Evolutionary conservation across 2,888 invertebrate genomes (phyloP).

Genomic region (Mimachlamys varia): DNA sequence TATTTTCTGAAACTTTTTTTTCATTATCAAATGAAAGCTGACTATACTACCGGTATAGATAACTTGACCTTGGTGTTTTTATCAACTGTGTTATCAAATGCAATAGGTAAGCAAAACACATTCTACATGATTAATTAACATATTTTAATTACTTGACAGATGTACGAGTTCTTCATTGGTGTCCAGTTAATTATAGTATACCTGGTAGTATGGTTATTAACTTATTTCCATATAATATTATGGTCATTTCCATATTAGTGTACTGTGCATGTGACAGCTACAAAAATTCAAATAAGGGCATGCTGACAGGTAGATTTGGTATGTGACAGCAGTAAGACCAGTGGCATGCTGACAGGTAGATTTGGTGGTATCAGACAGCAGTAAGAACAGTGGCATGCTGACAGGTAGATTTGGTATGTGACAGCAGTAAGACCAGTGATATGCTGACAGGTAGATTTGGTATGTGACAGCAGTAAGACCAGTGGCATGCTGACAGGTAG

Average conservation of each 20-base stretch:
- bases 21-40: too few species aligned
- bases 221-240: too few species aligned
- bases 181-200: slow-evolving; percentile 12
- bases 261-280: neutral
- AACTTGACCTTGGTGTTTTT: too few species aligned
- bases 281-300: neutral
- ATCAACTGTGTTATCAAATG: too few species aligned
- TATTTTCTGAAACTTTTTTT: too few species aligned
- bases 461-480: neutral
- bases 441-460: neutral
- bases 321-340: neutral
- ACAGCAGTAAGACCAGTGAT: neutral
- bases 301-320: neutral
- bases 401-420: neutral
- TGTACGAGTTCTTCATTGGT: neutral
- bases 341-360: neutral
- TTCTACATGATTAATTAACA: too few species aligned
- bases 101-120: too few species aligned
- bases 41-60: too few species aligned
- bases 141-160: too few species aligned
- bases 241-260: neutral
- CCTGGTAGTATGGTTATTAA: too few species aligned
- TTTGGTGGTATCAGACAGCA: neutral
- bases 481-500: neutral
- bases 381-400: too few species aligned